Percentiles rank a stretch among this genome's conserved stretches.
Evolutionary conservation across 2,113 vertebrate species (phyloP).

Genomic region (Oryzias celebensis): DNA sequence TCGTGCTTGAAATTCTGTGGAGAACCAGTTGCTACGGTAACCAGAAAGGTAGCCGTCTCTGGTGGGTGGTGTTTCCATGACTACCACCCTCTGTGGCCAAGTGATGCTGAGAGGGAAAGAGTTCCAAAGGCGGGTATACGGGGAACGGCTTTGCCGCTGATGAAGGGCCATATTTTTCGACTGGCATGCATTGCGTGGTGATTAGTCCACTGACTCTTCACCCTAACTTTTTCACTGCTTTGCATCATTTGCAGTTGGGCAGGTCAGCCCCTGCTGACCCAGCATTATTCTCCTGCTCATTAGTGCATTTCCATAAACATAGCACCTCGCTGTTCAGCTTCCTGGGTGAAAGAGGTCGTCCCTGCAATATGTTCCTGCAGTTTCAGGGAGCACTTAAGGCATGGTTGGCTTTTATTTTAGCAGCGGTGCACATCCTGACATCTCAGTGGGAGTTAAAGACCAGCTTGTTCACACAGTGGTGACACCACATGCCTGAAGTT

Average conservation of each 20-base stretch:
- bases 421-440: conserved; percentile 6
- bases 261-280: conserved; percentile 8
- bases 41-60: conserved; percentile 80
- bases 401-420: conserved; percentile 13
- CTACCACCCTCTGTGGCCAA: conserved; percentile 78
- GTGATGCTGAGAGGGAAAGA: conserved; percentile 73
- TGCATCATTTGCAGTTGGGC: conserved; percentile 2
- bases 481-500: conserved; percentile 28
- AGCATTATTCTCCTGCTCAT: conserved; percentile 44
- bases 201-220: conserved; percentile 6
- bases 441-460: conserved; percentile 40
- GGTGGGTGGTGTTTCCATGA: conserved; percentile 80
- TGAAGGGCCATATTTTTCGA: conserved; percentile 11
- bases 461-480: conserved; percentile 27
- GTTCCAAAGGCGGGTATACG: conserved; percentile 35
- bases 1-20: conserved; percentile 77
- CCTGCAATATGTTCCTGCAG: conserved; percentile 18
- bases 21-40: conserved; percentile 83
- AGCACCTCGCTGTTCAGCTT: conserved; percentile 1
- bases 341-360: conserved; percentile 22
- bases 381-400: conserved; percentile 8
- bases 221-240: neutral
- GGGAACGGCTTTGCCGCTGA: conserved; percentile 23
- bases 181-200: neutral
- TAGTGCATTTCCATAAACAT: conserved; percentile 42